Base-by-base conservation (phyloP, 2,113 vertebrate species). In the Mesocricetus auratus region DNA sequence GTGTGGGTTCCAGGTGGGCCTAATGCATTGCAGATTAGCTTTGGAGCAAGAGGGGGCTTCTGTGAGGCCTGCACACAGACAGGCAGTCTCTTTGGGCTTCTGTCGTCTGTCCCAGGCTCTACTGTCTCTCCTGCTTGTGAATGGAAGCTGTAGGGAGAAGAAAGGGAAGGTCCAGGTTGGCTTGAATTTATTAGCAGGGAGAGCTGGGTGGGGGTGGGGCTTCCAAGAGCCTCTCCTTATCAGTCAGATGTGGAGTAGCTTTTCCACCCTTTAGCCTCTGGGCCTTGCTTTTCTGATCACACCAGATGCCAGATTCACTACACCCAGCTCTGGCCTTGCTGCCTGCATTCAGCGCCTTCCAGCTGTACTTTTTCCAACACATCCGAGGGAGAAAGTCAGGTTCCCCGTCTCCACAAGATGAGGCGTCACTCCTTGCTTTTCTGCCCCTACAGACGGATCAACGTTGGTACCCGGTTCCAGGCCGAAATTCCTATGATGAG, bases 381-480 rank as follows among this genome's bases (percentile, higher is more conserved):
- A 12, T 53, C 45, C 79, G 56, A 42, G 36, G 22, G 75, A 56
- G 58, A 26, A 77, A 66, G 60, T 75, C 22, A n/a, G 68, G 56
- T 29, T 68, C 33, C 16, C 45, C 2, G 6, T 79, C 36, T 47
- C 56, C 8, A 7, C 12, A 4, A 24, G 11, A 42, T 60, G 31
- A 95, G n/a, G 60, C 66, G 74, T 95, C 50, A 89, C 50, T 66
- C 60, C 47, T 58, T 81, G 21, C 26, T 73, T 69, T 83, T 87
- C 89, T 42, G 24, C 36, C 13, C 66, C 68, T 79, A 66, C 97
- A 99, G 99, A 89, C 99, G 99, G 96, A 99, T 99, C 98, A 99
- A 99, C 21, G 99, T 99, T 56, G 99, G 99, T 75, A 98, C 98
- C 66, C 99, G 99, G 58, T 99, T 99, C 98, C 99, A 99, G 98